phyloP scores from a whole-genome alignment of 2,113 vertebrate genomes.

The Artemisiospiza belli region DNA sequence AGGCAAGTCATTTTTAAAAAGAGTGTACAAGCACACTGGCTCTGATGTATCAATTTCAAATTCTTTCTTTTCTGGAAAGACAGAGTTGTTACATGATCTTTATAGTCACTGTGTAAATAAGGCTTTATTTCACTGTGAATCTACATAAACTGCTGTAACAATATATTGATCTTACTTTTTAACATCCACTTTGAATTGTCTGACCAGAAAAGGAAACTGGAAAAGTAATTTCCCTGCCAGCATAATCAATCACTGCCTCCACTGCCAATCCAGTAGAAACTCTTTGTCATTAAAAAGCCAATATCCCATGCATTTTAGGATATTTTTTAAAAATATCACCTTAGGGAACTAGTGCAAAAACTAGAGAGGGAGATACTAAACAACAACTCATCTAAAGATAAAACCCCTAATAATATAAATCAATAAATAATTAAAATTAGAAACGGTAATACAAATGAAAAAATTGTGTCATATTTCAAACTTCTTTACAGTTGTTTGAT shows the following conservation, averaged over 20 bases:
- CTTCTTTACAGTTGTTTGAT: neutral
- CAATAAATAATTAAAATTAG: neutral
- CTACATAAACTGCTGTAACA: accelerated
- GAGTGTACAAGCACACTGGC: neutral
- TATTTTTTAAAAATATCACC: neutral
- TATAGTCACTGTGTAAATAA: neutral
- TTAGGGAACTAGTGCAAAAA: neutral
- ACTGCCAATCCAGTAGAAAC: neutral
- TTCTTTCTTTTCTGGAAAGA: neutral
- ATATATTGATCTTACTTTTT: neutral
- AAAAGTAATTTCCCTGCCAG: neutral
- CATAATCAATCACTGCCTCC: neutral
- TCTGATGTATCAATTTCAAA: neutral
- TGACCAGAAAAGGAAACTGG: neutral
- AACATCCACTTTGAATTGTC: neutral
- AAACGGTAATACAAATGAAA: neutral
- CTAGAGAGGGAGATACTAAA: neutral
- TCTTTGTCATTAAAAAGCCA: neutral
- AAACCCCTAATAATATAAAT: neutral
- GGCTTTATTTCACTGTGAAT: neutral
- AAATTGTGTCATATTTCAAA: neutral
- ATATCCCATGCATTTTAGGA: neutral
- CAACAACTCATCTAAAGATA: neutral
- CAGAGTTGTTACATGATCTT: neutral
- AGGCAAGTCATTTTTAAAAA: neutral